Evolutionary conservation across 2,797 vertebrate species (phyloP).

Genomic region (Lophotriccus pileatus): DNA sequence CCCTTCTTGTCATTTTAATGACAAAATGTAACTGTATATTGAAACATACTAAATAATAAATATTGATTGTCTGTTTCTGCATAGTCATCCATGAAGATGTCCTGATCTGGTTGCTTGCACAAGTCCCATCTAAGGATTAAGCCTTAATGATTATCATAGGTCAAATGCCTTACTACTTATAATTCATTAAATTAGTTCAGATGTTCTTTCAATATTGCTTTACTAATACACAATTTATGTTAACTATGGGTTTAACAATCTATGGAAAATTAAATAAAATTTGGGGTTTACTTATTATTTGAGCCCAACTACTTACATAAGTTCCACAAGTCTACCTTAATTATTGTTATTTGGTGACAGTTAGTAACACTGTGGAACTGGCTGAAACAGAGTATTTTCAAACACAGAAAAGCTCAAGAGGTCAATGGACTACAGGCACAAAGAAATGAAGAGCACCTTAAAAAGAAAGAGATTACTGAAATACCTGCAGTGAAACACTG

Average conservation of each 20-base stretch:
- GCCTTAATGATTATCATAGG: background rate
- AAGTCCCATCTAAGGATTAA: background rate
- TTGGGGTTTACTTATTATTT: rapidly evolving
- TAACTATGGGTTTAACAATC: background rate
- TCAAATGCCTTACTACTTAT: background rate
- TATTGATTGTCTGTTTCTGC: background rate
- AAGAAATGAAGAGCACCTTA: background rate
- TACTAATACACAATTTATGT: background rate
- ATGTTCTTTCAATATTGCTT: background rate
- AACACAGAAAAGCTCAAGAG: background rate
- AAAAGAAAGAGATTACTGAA: background rate
- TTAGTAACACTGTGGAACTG: background rate
- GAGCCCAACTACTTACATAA: background rate
- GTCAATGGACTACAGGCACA: background rate
- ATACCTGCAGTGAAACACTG: background rate
- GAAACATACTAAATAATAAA: background rate
- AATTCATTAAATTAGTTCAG: background rate
- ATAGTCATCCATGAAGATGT: background rate
- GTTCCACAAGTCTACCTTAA: background rate
- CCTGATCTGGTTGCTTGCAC: background rate
- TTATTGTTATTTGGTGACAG: background rate
- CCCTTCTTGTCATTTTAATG: background rate
- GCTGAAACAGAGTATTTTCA: background rate
- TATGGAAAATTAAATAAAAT: background rate
- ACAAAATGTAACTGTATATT: background rate